These are phyloP conservation scores for Lithobates sylvaticus DNA, from an alignment of 2,797 vertebrate genomes.

Conservation along the genomic window DNA sequence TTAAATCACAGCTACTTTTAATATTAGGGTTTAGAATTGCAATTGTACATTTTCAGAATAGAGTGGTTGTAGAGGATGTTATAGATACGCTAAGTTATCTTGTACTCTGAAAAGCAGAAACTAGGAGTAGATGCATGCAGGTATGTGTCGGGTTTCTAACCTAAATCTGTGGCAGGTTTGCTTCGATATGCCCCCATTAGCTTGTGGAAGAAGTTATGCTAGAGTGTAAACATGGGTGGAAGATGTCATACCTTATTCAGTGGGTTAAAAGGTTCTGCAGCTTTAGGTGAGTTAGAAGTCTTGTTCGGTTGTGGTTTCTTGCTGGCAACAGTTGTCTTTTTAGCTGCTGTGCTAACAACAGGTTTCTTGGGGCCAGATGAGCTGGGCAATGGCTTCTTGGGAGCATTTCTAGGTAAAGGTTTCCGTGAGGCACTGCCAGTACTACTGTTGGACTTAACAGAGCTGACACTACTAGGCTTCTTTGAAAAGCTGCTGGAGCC, in stretches of 20 bases:
- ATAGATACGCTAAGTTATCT: too few species aligned
- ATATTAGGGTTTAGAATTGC: too few species aligned
- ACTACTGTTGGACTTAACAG: neutral
- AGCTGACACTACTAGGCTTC: neutral
- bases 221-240: neutral
- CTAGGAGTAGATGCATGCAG: too few species aligned
- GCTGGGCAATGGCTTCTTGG: neutral
- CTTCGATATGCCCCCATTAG: too few species aligned
- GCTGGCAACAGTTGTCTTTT: neutral
- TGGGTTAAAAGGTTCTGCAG: neutral
- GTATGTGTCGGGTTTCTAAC: too few species aligned
- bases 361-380: slow-evolving; percentile 3
- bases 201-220: too few species aligned
- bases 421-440: neutral
- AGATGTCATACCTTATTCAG: slow-evolving; percentile 11
- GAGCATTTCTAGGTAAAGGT: neutral
- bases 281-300: neutral
- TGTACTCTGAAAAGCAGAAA: too few species aligned
- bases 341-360: slow-evolving; percentile 2
- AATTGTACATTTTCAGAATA: too few species aligned
- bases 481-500: slow-evolving; percentile 14
- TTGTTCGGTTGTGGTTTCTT: neutral
- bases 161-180: too few species aligned
- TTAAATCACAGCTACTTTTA: too few species aligned
- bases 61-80: too few species aligned